Percentiles rank a stretch among this genome's conserved stretches.
phyloP scores from a whole-genome alignment of 2,797 vertebrate species.

The Limnodromus scolopaceus region DNA sequence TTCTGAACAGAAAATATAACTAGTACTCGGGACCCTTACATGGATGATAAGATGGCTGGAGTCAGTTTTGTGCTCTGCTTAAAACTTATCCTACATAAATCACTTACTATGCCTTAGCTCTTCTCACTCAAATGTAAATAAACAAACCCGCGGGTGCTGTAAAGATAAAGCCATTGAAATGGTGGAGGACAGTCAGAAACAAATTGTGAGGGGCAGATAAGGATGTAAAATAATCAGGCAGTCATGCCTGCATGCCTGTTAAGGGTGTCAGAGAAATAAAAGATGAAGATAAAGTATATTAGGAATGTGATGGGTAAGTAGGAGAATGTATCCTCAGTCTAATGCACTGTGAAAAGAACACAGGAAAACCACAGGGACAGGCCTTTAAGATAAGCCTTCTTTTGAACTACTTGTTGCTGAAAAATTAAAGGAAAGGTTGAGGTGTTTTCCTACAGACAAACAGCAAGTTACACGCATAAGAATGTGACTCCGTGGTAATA shows the following conservation, averaged over 20 bases:
- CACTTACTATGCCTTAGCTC: not conserved
- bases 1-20: not conserved
- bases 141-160: not conserved
- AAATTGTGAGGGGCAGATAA: not conserved
- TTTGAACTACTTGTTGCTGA: not conserved
- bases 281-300: not conserved
- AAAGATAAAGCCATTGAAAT: not conserved
- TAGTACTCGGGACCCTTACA: fast-evolving
- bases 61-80: not conserved
- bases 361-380: not conserved
- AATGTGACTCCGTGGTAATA: not conserved
- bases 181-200: not conserved
- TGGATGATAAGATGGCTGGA: not conserved
- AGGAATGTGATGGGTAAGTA: not conserved
- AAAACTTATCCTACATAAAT: not conserved
- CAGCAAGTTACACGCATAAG: not conserved
- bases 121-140: not conserved
- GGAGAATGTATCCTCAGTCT: not conserved
- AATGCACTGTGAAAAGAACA: not conserved
- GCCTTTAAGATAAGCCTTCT: not conserved
- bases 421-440: not conserved
- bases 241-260: not conserved
- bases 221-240: not conserved
- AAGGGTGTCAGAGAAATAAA: not conserved
- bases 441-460: not conserved